Conservation (phyloP, 1,140 invertebrate genomes). For the Geopemphigus sp. region DNA sequence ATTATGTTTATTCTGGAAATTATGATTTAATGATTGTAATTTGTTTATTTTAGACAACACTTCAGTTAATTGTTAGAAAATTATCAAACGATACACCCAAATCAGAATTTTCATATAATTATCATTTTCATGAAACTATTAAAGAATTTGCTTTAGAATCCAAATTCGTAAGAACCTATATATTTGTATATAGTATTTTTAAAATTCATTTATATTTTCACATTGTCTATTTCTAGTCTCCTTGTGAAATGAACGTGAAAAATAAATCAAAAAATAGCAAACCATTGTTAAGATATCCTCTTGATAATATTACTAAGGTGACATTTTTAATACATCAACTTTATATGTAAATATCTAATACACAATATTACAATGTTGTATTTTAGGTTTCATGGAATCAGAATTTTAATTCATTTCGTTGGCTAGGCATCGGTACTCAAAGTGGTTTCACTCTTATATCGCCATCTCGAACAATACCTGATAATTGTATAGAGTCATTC, state of each 20-base stretch:
- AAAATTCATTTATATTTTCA: neutral
- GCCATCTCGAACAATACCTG: constrained; percentile 11
- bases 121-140: neutral
- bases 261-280: neutral
- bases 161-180: neutral
- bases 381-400: constrained; percentile 58
- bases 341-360: neutral
- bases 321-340: neutral
- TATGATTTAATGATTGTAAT: too few relatives aligned
- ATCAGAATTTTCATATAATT: neutral
- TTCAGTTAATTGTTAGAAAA: constrained; percentile 5
- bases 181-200: neutral
- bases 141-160: constrained; percentile 28
- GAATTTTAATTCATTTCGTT: constrained; percentile 58
- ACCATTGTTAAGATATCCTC: constrained; percentile 40
- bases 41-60: constrained; percentile 3
- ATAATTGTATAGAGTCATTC: constrained; percentile 23
- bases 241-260: neutral
- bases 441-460: constrained; percentile 57
- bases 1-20: too few relatives aligned
- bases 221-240: neutral
- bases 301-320: constrained; percentile 37
- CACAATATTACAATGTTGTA: constrained; percentile 31
- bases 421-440: constrained; percentile 57
- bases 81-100: neutral